A percentile compares a stretch with the other conserved stretches of the same genome.
These are phyloP conservation scores for Sweltsa coloradensis DNA, from an alignment of 1,140 invertebrate species.

Conservation along the genomic window DNA sequence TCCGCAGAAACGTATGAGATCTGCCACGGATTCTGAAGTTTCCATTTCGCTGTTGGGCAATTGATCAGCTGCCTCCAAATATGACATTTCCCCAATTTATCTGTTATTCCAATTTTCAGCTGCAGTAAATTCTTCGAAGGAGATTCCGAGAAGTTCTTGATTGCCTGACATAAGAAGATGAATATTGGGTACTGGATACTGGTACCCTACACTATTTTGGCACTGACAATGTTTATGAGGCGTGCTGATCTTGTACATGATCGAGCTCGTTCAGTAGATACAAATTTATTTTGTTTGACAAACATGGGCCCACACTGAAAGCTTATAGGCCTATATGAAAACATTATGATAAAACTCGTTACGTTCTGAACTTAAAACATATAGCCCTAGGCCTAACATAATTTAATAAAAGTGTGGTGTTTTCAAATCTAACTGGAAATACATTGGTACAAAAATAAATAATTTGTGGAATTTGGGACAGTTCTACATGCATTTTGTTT, in stretches of 20 bases:
- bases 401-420: too few relatives aligned
- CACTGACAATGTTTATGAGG: not conserved
- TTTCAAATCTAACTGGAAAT: too few relatives aligned
- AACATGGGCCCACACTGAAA: not conserved
- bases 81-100: constrained; percentile 22
- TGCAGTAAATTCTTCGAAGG: constrained; percentile 21
- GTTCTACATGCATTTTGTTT: too few relatives aligned
- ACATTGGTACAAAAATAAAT: too few relatives aligned
- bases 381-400: too few relatives aligned
- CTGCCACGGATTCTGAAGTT: constrained; percentile 22
- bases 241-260: not conserved
- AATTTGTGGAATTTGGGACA: too few relatives aligned
- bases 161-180: constrained; percentile 20
- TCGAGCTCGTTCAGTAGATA: constrained; percentile 12
- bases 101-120: constrained; percentile 18
- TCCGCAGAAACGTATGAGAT: constrained; percentile 27
- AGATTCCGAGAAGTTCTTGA: constrained; percentile 26
- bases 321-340: not conserved
- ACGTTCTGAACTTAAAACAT: too few relatives aligned
- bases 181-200: too few relatives aligned
- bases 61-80: constrained; percentile 12
- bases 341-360: too few relatives aligned
- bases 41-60: constrained; percentile 18
- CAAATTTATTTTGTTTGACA: constrained; percentile 8
- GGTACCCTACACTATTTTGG: too few relatives aligned